These are phyloP conservation scores for Saccopteryx bilineata DNA, from an alignment of 2,113 vertebrate species.

Conservation along the genomic window DNA sequence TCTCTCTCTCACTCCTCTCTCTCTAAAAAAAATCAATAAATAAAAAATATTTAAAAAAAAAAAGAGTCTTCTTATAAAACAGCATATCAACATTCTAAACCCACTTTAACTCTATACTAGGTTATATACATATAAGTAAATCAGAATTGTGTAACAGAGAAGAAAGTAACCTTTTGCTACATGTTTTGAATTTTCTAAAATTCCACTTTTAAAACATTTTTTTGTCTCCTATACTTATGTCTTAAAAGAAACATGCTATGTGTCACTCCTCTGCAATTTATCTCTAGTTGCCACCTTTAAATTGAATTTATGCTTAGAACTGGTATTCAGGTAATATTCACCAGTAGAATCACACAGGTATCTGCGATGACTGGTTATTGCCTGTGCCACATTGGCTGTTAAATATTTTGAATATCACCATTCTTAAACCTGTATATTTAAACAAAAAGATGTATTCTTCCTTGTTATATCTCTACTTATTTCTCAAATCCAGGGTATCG, in stretches of 20 bases:
- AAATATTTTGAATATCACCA: background rate
- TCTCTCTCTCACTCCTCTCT: no score
- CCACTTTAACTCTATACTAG: background rate
- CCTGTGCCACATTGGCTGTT: background rate
- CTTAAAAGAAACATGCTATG: background rate
- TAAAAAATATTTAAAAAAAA: no score
- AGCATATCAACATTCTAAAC: background rate
- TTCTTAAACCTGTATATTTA: background rate
- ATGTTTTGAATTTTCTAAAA: background rate
- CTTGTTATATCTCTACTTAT: background rate
- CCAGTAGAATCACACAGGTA: background rate
- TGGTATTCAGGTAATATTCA: background rate
- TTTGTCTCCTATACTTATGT: background rate
- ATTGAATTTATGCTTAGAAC: background rate
- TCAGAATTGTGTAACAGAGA: background rate
- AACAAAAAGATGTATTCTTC: background rate
- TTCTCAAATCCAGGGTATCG: background rate
- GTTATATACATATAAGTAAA: background rate
- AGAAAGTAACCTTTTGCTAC: background rate
- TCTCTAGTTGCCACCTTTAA: background rate
- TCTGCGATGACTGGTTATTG: background rate
- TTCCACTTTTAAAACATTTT: slow-evolving; percentile 10
- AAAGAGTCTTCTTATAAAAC: no score
- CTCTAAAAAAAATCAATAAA: no score
- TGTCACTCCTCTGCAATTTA: background rate